Conservation (phyloP, 2,888 invertebrate genomes). For the Apocheima hispidaria region DNA sequence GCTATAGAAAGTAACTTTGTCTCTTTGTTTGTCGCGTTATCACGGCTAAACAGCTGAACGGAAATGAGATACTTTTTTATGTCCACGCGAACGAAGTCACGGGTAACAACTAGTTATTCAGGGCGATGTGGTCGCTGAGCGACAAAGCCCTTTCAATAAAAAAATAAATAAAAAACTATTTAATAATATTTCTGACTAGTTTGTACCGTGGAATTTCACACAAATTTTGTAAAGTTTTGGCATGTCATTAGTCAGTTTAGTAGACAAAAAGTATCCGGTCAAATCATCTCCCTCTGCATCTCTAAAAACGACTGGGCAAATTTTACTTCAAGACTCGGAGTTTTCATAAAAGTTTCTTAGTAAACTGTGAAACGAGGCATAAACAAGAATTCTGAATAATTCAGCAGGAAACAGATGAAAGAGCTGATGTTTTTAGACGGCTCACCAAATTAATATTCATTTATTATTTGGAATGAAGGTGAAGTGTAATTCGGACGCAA, state of each 20-base stretch:
- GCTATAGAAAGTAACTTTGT: no score
- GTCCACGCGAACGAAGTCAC: no score
- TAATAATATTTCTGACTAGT: no score
- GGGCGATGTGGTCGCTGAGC: no score
- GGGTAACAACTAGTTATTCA: no score
- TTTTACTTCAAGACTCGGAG: slow-evolving; percentile 25
- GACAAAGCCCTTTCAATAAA: no score
- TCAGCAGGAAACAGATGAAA: slow-evolving; percentile 32
- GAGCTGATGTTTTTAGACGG: slow-evolving; percentile 29
- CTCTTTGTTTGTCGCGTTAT: no score
- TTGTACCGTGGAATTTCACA: no score
- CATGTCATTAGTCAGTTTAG: not conserved
- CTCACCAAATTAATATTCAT: slow-evolving; percentile 26
- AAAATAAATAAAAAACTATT: no score
- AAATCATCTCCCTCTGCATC: not conserved
- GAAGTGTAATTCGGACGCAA: slow-evolving; percentile 11
- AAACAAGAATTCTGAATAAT: slow-evolving; percentile 36
- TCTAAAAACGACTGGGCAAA: slow-evolving; percentile 11
- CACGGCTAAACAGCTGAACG: no score
- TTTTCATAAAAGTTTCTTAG: slow-evolving; percentile 35
- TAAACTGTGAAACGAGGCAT: slow-evolving; percentile 24
- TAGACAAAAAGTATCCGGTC: slow-evolving; percentile 5
- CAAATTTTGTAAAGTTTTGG: no score
- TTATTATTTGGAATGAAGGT: slow-evolving; percentile 16
- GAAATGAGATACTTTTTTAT: no score